Evolutionary conservation across 2,888 invertebrate species (phyloP).

Genomic region (Tipula confusa): DNA sequence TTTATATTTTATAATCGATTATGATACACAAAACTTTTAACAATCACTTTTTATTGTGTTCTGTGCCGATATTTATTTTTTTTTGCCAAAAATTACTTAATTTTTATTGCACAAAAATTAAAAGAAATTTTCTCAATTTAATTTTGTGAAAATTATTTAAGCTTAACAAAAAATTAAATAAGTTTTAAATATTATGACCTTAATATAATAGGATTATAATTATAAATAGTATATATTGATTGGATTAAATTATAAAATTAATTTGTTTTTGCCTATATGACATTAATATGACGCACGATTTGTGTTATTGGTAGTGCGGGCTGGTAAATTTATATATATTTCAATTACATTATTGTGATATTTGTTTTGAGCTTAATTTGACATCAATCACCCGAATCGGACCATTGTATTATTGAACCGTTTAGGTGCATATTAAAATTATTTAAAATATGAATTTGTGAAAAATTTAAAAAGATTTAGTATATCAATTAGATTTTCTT

Average conservation of each 20-base stretch:
- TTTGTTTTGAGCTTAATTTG: too few species aligned
- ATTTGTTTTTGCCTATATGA: background rate
- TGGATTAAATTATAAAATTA: background rate
- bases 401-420: too few species aligned
- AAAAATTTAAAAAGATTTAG: too few species aligned
- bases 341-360: too few species aligned
- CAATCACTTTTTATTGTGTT: background rate
- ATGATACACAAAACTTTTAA: background rate
- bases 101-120: background rate
- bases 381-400: too few species aligned
- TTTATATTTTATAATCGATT: background rate
- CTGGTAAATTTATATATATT: background rate
- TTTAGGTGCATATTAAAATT: too few species aligned
- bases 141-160: background rate
- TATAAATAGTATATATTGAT: background rate
- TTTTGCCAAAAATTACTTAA: background rate
- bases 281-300: conserved; percentile 4
- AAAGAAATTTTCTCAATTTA: background rate
- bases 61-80: background rate
- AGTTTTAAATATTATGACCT: background rate
- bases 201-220: background rate
- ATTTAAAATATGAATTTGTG: too few species aligned
- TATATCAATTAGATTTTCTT: too few species aligned
- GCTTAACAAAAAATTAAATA: background rate
- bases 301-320: background rate